phyloP scores from a whole-genome alignment of 2,888 invertebrate species.

The Venusia cambrica region DNA sequence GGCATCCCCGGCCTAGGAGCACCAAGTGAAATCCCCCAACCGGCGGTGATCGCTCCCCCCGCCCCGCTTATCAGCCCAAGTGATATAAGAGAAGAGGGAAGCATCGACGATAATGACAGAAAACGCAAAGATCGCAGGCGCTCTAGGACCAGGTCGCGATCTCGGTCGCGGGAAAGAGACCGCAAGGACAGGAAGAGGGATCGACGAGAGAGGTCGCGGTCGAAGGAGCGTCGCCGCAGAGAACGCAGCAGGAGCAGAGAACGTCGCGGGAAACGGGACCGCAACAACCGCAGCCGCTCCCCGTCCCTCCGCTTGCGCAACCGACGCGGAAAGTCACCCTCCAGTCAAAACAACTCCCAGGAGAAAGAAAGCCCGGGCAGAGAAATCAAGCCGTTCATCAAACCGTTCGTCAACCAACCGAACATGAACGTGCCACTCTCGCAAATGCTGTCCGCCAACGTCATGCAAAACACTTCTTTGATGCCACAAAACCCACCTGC shows the following conservation, averaged over 20 bases:
- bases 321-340: slow-evolving; percentile 62
- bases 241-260: slow-evolving; percentile 83
- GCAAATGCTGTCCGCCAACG: slow-evolving; percentile 33
- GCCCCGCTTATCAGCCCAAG: slow-evolving; percentile 55
- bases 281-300: slow-evolving; percentile 77
- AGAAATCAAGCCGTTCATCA: slow-evolving; percentile 17
- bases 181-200: slow-evolving; percentile 70
- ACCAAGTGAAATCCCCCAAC: slow-evolving; percentile 70
- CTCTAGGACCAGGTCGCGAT: slow-evolving; percentile 50
- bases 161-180: slow-evolving; percentile 59
- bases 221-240: slow-evolving; percentile 80
- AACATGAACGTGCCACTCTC: slow-evolving; percentile 25
- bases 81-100: slow-evolving; percentile 46
- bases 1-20: slow-evolving; percentile 69
- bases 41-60: slow-evolving; percentile 71
- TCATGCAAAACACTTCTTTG: slow-evolving; percentile 36
- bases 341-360: slow-evolving; percentile 55
- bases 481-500: slow-evolving; percentile 30
- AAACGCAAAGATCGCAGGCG: slow-evolving; percentile 58
- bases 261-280: slow-evolving; percentile 66
- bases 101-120: slow-evolving; percentile 48
- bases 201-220: slow-evolving; percentile 75
- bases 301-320: slow-evolving; percentile 75
- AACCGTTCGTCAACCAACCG: slow-evolving; percentile 22
- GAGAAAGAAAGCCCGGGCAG: slow-evolving; percentile 37